Conservation (phyloP, 1,140 invertebrate species). For the Batillaria attramentaria region DNA sequence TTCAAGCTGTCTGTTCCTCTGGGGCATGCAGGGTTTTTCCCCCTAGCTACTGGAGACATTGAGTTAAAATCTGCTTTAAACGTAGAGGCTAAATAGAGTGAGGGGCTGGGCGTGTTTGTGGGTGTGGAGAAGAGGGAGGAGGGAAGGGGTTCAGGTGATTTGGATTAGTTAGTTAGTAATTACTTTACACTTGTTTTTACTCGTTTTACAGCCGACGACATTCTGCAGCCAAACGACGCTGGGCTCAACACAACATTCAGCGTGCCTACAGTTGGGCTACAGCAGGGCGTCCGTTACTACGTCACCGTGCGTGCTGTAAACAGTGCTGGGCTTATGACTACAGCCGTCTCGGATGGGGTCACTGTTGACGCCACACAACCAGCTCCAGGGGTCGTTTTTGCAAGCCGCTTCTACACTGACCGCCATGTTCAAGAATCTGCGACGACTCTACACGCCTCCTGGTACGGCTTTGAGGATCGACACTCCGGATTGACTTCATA, state of each 20-base stretch:
- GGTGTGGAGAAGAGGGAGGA: no score
- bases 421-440: conserved; percentile 19
- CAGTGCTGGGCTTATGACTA: conserved; percentile 36
- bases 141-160: background rate
- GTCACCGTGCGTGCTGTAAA: conserved; percentile 44
- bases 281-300: conserved; percentile 42
- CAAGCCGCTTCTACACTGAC: conserved; percentile 35
- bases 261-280: conserved; percentile 15
- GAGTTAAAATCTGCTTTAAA: no score
- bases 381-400: conserved; percentile 41
- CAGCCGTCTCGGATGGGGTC: conserved; percentile 47
- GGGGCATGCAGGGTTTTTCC: no score
- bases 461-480: conserved; percentile 48
- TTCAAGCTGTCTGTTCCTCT: no score
- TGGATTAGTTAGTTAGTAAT: background rate
- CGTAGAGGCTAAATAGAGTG: no score
- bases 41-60: no score
- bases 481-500: conserved; percentile 43
- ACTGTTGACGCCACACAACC: conserved; percentile 41
- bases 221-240: no score
- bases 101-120: no score
- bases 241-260: conserved; percentile 24
- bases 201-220: conserved; percentile 38
- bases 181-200: background rate
- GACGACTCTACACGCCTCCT: conserved; percentile 36